Conservation (phyloP, 1,140 invertebrate species). For the Sesamia nonagrioides region DNA sequence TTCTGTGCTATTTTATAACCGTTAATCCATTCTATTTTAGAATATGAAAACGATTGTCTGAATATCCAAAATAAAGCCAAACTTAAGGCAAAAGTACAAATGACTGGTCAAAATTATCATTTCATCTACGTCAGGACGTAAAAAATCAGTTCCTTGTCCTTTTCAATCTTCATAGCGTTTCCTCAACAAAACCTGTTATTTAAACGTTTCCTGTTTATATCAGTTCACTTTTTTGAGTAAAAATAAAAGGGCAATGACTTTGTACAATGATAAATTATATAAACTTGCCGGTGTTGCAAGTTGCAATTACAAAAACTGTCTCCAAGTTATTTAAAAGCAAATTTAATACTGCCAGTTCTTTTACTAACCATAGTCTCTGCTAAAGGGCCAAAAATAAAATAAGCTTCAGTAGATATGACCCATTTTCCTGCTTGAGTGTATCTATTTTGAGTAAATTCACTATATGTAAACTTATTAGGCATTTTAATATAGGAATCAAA, state of each 20-base stretch:
- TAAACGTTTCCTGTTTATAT: conserved; percentile 43
- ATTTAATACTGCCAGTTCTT: too few species aligned
- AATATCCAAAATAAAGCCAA: not conserved
- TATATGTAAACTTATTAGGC: too few species aligned
- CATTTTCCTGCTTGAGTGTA: too few species aligned
- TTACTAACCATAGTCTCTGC: too few species aligned
- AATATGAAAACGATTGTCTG: too few species aligned
- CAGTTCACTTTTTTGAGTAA: conserved; percentile 25
- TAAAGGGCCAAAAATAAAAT: too few species aligned
- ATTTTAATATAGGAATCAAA: too few species aligned
- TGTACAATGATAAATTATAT: conserved; percentile 24
- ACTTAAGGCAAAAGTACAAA: not conserved
- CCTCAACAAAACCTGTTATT: conserved; percentile 35
- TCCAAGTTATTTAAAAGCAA: not conserved
- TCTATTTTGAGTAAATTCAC: too few species aligned
- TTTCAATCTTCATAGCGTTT: conserved; percentile 17
- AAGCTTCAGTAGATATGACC: too few species aligned
- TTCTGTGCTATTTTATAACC: not conserved
- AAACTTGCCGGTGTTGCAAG: conserved; percentile 2
- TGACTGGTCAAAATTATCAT: not conserved
- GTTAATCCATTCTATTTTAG: not conserved
- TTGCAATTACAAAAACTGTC: not conserved
- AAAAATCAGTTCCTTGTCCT: conserved; percentile 36
- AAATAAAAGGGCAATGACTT: conserved; percentile 33
- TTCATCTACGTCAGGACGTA: not conserved